A percentile compares a stretch with the other conserved stretches of the same genome.
phyloP scores from a whole-genome alignment of 1,140 invertebrate genomes.

The Sinella curviseta region DNA sequence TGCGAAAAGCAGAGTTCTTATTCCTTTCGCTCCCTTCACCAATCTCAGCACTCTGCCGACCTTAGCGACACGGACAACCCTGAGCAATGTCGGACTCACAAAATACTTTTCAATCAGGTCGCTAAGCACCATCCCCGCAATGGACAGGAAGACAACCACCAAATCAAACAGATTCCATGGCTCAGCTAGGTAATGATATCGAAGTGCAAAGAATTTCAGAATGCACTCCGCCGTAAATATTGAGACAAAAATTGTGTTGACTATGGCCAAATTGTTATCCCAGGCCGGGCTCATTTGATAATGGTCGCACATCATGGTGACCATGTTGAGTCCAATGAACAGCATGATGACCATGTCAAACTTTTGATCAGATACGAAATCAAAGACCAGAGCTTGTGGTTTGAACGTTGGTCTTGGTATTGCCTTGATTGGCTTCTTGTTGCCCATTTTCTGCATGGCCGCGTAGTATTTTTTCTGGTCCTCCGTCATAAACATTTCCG shows the following conservation, averaged over 20 bases:
- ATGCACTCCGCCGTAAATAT: slow-evolving; percentile 97
- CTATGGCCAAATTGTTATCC: slow-evolving; percentile 78
- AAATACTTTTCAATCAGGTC: slow-evolving; percentile 97
- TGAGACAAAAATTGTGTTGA: slow-evolving; percentile 97
- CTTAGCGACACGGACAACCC: slow-evolving; percentile 96
- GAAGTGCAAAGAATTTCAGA: slow-evolving; percentile 50
- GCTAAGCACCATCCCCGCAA: slow-evolving; percentile 84
- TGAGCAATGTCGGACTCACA: slow-evolving; percentile 92
- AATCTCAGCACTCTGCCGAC: slow-evolving; percentile 93
- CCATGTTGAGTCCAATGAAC: slow-evolving; percentile 97
- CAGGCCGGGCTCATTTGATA: slow-evolving; percentile 77
- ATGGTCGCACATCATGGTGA: slow-evolving; percentile 77
- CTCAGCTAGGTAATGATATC: slow-evolving; percentile 96
- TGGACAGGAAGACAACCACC: slow-evolving; percentile 70
- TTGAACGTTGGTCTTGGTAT: slow-evolving; percentile 94
- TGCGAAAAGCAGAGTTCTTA: slow-evolving; percentile 93
- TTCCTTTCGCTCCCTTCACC: slow-evolving; percentile 96
- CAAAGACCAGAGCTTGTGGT: slow-evolving; percentile 92
- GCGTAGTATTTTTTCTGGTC: slow-evolving; percentile 99
- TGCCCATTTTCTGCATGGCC: slow-evolving; percentile 99
- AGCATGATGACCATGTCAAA: slow-evolving; percentile 99
- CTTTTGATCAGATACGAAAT: slow-evolving; percentile 96
- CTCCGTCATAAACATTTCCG: slow-evolving; percentile 99
- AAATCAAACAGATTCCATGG: slow-evolving; percentile 99
- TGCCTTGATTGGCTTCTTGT: slow-evolving; percentile 94